Evolutionary conservation across 2,797 vertebrate genomes (phyloP).

Genomic region (Acanthiza pusilla): DNA sequence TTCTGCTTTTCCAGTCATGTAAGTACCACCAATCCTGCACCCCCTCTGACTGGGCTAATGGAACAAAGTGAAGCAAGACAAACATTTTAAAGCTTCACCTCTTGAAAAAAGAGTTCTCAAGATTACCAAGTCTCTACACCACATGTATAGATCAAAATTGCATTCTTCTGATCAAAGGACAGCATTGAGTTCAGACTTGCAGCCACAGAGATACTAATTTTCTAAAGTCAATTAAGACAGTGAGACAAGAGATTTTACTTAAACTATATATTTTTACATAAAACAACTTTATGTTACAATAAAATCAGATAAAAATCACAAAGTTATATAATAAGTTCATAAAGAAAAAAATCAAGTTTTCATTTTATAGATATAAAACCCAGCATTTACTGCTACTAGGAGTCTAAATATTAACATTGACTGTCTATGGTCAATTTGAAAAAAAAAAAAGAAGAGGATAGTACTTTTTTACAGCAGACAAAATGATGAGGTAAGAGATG

Average conservation of each 20-base stretch:
- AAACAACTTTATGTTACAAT: constrained; percentile 83
- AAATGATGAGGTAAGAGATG: constrained; percentile 48
- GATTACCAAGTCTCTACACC: not conserved
- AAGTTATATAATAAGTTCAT: constrained; percentile 77
- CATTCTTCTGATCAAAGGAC: not conserved
- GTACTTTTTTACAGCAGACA: constrained; percentile 54
- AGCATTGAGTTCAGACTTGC: not conserved
- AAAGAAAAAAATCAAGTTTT: constrained; percentile 70
- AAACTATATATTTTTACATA: constrained; percentile 89
- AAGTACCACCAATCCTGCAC: not conserved
- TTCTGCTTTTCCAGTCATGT: not conserved
- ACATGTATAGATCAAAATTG: not conserved
- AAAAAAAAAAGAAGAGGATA: not conserved
- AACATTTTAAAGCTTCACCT: not conserved
- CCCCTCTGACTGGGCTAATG: not conserved
- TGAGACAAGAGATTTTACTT: constrained; percentile 54
- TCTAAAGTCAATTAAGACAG: not conserved
- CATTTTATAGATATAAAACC: constrained; percentile 68
- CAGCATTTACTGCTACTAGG: constrained; percentile 61
- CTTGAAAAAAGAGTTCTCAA: not conserved
- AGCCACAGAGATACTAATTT: not conserved
- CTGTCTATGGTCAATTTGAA: constrained; percentile 5
- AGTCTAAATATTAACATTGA: constrained; percentile 50
- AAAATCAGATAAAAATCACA: constrained; percentile 84
- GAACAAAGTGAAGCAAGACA: not conserved